Evolutionary conservation across 2,888 invertebrate species (phyloP), one percentile per base, ranked within the genome.

Genomic region (Nowickia ferox): DNA sequence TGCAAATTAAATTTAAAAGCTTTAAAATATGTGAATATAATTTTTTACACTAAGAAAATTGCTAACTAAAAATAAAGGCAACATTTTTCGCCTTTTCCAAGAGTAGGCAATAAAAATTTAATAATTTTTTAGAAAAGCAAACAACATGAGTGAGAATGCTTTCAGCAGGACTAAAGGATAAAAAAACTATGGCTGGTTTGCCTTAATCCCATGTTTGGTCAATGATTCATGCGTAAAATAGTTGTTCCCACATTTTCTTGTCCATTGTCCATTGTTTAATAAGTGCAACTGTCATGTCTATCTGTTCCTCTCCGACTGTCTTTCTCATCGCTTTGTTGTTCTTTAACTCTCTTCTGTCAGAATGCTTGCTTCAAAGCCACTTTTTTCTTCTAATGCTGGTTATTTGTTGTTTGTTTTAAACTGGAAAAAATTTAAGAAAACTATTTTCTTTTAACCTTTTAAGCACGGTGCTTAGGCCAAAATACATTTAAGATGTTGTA

Each of bases 401-500:
- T 42, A 11, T 13, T n/a, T 40, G n/a, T 38, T 65, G 46, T 71
- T 55, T 38, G 40, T 65, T 66, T 72, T 74, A 17, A 63, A 55
- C 44, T 63, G 0, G 11, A 57, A 44, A 61, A 78, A 44, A 19
- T 44, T 2, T 4, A 17, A 19, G 10, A 9, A 55, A 22, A n/a
- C n/a, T 46, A 46, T 48, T 53, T 51, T 68, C 42, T 46, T 57
- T 71, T 44, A 53, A 30, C 48, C 55, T 72, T 65, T 71, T 55
- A 30, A 71, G 68, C 38, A 46, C 44, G 61, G 65, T 68, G 63
- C 19, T 44, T 55, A 8, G 59, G 71, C 5, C 79, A 53, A 44
- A 30, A 44, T 53, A 9, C 13, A 66, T 78, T 65, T 66, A 51
- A 51, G 59, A 44, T 66, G 72, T 74, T 63, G 65, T 17, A 42